A percentile compares a stretch with the other conserved stretches of the same genome.
Evolutionary conservation across 2,113 vertebrate species (phyloP).

Genomic region (Cryptotis parvus): DNA sequence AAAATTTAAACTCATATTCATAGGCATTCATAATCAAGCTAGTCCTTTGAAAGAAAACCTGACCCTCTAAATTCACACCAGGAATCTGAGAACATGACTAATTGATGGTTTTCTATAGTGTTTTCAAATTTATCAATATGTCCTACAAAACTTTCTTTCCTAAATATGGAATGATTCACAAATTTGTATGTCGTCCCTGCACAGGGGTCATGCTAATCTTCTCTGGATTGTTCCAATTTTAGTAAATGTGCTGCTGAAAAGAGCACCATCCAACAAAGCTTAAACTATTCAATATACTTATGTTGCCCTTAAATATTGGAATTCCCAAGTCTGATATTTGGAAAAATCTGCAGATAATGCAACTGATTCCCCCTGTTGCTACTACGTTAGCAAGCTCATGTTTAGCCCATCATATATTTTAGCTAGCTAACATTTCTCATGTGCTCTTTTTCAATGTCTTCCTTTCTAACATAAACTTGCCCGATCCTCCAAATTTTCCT

Average conservation of each 20-base stretch:
- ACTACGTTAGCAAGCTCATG: too few species aligned
- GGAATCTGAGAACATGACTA: neutral
- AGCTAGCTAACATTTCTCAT: too few species aligned
- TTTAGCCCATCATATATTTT: too few species aligned
- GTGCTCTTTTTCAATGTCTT: neutral
- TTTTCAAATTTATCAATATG: neutral
- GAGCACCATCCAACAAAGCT: neutral
- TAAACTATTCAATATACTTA: neutral
- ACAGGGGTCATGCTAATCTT: too few species aligned
- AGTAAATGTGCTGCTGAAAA: too few species aligned
- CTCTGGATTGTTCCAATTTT: too few species aligned
- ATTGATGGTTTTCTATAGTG: neutral
- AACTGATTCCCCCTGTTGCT: too few species aligned
- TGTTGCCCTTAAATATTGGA: neutral
- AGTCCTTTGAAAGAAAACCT: neutral
- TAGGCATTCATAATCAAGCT: neutral
- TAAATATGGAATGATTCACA: too few species aligned
- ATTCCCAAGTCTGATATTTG: neutral
- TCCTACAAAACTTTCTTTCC: neutral
- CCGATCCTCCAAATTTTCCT: neutral
- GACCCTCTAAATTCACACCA: neutral
- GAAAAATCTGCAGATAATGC: conserved; percentile 8
- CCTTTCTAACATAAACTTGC: neutral
- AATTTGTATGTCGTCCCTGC: too few species aligned
- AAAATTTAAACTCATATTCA: neutral